These are phyloP conservation scores for Tenualosa thibaudeaui DNA, from an alignment of 2,797 vertebrate species.

Conservation along the genomic window DNA sequence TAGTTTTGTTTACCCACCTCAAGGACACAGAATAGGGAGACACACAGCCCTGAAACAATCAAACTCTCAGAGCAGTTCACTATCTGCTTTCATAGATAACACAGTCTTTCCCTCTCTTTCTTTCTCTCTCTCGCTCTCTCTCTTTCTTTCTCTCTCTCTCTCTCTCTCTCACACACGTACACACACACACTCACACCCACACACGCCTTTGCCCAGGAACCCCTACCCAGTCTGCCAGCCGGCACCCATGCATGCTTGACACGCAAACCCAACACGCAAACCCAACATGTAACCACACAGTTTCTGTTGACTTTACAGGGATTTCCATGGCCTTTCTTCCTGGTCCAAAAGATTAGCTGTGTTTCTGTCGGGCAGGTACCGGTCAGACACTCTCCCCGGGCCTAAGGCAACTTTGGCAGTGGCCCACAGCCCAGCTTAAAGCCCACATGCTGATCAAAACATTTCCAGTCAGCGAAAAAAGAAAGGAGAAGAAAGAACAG, in stretches of 20 bases:
- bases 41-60: neutral
- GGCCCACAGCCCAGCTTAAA: neutral
- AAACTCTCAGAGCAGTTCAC: neutral
- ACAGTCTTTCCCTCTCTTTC: neutral
- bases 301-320: conserved; percentile 69
- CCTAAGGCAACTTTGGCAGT: conserved; percentile 11
- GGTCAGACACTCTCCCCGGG: conserved; percentile 61
- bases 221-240: conserved; percentile 52
- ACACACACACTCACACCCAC: conserved; percentile 42
- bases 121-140: neutral
- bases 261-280: conserved; percentile 58
- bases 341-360: conserved; percentile 64
- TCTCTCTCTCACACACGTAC: neutral
- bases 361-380: conserved; percentile 57
- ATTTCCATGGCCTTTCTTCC: conserved; percentile 60
- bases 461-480: neutral
- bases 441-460: conserved; percentile 6
- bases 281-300: conserved; percentile 56
- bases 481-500: neutral
- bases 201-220: conserved; percentile 41
- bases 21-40: neutral
- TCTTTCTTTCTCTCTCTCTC: neutral
- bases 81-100: neutral
- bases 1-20: neutral
- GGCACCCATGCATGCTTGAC: conserved; percentile 21